Evolutionary conservation across 2,113 vertebrate genomes (phyloP).

Genomic region (Pogonocichla stellata): DNA sequence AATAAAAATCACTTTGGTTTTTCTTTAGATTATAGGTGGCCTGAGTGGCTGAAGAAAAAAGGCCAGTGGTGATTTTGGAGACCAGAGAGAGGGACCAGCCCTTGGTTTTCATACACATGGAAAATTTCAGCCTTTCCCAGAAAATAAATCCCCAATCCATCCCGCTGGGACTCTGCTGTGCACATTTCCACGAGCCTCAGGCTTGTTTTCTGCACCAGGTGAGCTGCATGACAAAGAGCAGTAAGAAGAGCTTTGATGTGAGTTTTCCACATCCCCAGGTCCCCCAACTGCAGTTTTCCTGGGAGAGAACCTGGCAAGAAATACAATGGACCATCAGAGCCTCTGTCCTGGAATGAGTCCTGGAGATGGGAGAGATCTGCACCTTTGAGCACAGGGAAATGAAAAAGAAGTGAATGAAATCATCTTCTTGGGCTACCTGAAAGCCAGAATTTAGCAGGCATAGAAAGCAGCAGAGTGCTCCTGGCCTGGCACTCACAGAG

Average conservation of each 20-base stretch:
- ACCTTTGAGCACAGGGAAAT: neutral
- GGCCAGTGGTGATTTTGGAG: neutral
- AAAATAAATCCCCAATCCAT: neutral
- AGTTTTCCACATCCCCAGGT: neutral
- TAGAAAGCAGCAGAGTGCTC: neutral
- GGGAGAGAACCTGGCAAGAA: neutral
- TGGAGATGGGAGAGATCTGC: neutral
- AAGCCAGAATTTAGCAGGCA: conserved; percentile 29
- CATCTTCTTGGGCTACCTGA: neutral
- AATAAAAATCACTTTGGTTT: neutral
- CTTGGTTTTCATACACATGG: neutral
- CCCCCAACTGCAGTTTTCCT: neutral
- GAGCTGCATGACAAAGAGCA: neutral
- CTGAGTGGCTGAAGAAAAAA: neutral
- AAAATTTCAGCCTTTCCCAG: neutral
- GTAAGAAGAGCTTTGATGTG: neutral
- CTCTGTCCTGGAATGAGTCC: neutral
- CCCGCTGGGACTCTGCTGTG: neutral
- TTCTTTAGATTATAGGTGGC: neutral
- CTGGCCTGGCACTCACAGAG: neutral
- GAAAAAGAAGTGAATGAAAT: neutral
- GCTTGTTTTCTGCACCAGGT: neutral
- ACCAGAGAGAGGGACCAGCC: neutral
- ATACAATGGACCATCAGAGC: neutral
- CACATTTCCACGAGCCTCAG: neutral